phyloP scores from a whole-genome alignment of 2,888 invertebrate species.

The Erpobdella octoculata region DNA sequence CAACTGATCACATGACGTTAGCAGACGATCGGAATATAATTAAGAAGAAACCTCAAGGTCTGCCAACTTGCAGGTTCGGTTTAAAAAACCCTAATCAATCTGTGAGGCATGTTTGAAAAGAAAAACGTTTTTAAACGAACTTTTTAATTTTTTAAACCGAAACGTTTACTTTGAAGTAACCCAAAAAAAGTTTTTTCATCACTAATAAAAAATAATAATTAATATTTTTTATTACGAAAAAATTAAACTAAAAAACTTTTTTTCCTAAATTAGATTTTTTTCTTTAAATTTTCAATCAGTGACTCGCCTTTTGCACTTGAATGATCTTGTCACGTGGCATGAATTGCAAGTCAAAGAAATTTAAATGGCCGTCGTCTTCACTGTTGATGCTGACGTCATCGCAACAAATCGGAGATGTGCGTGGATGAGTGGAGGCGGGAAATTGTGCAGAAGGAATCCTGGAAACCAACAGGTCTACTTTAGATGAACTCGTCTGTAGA shows the following conservation, averaged over 20 bases:
- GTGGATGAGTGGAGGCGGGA: slow-evolving; percentile 18
- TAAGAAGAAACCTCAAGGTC: too few relatives aligned
- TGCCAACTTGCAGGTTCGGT: too few relatives aligned
- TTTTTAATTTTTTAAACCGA: too few relatives aligned
- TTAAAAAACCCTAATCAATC: too few relatives aligned
- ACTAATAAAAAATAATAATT: not conserved
- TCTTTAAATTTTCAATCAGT: too few relatives aligned
- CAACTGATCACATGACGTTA: too few relatives aligned
- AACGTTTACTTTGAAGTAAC: too few relatives aligned
- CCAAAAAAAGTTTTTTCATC: too few relatives aligned
- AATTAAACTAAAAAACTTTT: not conserved
- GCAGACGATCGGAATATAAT: too few relatives aligned
- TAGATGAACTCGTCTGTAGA: slow-evolving; percentile 12
- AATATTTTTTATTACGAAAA: not conserved
- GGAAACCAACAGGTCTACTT: slow-evolving; percentile 14
- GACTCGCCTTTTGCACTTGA: slow-evolving; percentile 31
- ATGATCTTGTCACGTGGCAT: slow-evolving; percentile 33
- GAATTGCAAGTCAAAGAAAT: slow-evolving; percentile 28
- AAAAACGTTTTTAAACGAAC: too few relatives aligned
- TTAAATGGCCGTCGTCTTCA: slow-evolving; percentile 21
- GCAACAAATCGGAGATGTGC: slow-evolving; percentile 19
- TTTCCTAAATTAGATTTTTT: not conserved
- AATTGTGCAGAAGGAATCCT: not conserved
- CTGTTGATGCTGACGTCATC: slow-evolving; percentile 27
- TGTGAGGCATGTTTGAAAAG: too few relatives aligned